Conservation (phyloP, 2,797 vertebrate genomes). For the Acomys russatus region DNA sequence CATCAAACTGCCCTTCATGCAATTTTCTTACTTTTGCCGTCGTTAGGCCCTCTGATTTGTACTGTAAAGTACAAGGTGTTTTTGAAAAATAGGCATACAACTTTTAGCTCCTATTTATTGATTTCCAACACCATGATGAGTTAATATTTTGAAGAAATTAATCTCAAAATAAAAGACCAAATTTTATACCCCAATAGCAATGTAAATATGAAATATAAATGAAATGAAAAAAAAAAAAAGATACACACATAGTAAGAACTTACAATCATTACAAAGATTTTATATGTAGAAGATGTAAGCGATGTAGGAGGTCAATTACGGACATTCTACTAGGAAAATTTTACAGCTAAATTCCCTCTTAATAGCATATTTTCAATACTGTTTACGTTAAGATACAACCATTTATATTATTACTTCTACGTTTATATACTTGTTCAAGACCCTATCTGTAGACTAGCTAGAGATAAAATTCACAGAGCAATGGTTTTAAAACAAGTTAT, state of each 20-base stretch:
- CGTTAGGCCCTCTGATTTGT: background rate
- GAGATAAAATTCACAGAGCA: background rate
- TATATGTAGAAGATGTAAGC: background rate
- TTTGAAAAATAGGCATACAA: slow-evolving; percentile 30
- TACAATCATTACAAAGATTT: slow-evolving; percentile 29
- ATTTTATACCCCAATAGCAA: slow-evolving; percentile 20
- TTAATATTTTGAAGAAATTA: slow-evolving; percentile 40
- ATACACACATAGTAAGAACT: background rate
- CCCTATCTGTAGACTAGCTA: background rate
- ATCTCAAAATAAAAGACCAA: background rate
- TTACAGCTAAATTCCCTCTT: slow-evolving; percentile 16
- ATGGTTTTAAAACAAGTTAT: slow-evolving; percentile 8
- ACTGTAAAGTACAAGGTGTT: background rate
- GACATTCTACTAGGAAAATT: background rate
- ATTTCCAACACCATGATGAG: slow-evolving; percentile 6
- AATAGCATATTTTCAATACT: slow-evolving; percentile 26
- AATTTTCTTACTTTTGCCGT: background rate
- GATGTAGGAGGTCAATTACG: background rate
- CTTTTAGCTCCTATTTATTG: slow-evolving; percentile 60
- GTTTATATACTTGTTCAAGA: slow-evolving; percentile 1
- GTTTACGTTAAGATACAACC: background rate
- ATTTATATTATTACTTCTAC: background rate
- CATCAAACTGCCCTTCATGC: background rate
- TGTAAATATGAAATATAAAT: slow-evolving; percentile 9
- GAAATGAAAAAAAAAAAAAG: background rate